Percentiles rank a stretch among this genome's conserved stretches.
These are phyloP conservation scores for Ictalurus furcatus DNA, from an alignment of 2,113 vertebrate genomes.

Conservation along the genomic window DNA sequence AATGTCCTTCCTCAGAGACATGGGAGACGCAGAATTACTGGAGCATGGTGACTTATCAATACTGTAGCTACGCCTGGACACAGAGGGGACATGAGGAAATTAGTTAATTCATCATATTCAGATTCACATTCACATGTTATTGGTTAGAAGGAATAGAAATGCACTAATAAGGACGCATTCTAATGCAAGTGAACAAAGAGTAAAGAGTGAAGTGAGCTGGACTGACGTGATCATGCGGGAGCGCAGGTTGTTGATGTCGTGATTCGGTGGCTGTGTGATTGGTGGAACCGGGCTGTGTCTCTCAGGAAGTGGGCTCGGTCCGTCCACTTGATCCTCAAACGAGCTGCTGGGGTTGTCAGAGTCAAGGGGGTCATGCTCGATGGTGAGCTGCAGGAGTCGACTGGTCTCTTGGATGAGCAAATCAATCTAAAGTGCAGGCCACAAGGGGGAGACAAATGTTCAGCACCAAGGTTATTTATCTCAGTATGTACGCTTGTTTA, in stretches of 20 bases:
- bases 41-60: constrained; percentile 90
- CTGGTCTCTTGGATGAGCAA: constrained; percentile 94
- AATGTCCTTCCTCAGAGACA: constrained; percentile 86
- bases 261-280: constrained; percentile 69
- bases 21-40: constrained; percentile 78
- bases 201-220: background rate
- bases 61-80: constrained; percentile 87
- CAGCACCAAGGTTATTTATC: background rate
- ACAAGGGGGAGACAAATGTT: background rate
- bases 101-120: background rate
- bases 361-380: constrained; percentile 90
- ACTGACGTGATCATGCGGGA: constrained; percentile 81
- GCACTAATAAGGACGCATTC: background rate
- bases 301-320: constrained; percentile 69
- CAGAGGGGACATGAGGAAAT: background rate
- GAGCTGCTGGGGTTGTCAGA: constrained; percentile 61
- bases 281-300: constrained; percentile 69
- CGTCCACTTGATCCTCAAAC: constrained; percentile 62
- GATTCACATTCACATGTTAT: background rate
- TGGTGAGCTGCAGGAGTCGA: constrained; percentile 91
- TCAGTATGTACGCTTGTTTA: no score
- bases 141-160: background rate
- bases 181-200: background rate
- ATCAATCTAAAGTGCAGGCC: constrained; percentile 78
- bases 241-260: constrained; percentile 68